Conservation (phyloP, 2,113 vertebrate genomes). For the Empidonax alnorum region DNA sequence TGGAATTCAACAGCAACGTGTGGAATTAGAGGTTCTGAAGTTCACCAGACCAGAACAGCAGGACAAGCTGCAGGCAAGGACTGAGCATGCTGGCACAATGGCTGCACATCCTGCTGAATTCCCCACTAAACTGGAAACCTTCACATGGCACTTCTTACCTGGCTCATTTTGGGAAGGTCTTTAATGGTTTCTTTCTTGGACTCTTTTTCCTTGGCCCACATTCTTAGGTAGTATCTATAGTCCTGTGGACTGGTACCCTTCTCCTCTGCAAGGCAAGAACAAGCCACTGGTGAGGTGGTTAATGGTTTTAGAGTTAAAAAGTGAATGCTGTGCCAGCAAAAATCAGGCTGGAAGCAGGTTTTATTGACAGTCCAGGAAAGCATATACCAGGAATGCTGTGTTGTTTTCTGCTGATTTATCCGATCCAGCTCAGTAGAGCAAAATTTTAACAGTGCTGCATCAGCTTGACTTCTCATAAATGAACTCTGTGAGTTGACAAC, state of each 20-base stretch:
- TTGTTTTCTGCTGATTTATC: not conserved
- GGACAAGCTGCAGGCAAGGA: not conserved
- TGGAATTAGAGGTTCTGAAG: not conserved
- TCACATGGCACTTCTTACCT: constrained; percentile 78
- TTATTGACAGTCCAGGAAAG: not conserved
- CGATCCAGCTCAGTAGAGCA: not conserved
- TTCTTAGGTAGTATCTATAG: constrained; percentile 91
- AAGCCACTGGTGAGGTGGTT: not conserved
- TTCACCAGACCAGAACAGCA: not conserved
- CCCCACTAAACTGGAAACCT: not conserved
- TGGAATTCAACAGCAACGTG: not conserved
- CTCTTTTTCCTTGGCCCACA: constrained; percentile 95
- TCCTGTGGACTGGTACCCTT: constrained; percentile 84
- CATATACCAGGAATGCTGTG: not conserved
- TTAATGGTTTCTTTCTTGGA: constrained; percentile 91
- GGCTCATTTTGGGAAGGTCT: constrained; percentile 95
- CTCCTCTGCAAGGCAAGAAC: constrained; percentile 78
- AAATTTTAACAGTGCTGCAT: not conserved
- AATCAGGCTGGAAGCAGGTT: not conserved
- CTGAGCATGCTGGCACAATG: not conserved
- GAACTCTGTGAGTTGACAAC: not conserved
- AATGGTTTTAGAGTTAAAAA: not conserved
- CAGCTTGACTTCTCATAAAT: not conserved
- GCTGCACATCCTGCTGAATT: not conserved
- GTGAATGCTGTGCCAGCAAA: not conserved